Evolutionary conservation across 1,140 invertebrate species (phyloP), one percentile per base, ranked within the genome.

Genomic region (Coelopa frigida): DNA sequence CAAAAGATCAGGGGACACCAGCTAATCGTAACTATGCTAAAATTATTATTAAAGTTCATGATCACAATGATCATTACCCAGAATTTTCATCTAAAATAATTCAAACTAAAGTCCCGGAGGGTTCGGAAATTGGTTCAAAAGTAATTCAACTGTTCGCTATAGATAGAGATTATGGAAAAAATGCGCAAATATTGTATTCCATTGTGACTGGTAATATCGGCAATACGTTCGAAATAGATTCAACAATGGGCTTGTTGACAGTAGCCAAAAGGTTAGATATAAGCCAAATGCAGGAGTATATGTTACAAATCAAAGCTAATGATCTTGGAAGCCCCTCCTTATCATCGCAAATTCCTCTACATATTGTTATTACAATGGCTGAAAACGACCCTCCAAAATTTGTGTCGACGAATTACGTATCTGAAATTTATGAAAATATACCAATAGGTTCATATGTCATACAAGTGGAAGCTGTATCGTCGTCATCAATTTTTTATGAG

Each of bases 31-130:
- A 89, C 64, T 90, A 85, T 61, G 87, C 89, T 3, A 74, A 89
- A 53, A 83, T 94, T 0, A 71, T 82, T 21, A 80, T 95, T 33
- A 80, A 78, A 36, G 86, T 95, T 1, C 78, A 83, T 54, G 92
- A 94, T 71, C 82, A 89, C 52, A 95, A 95, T 70, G 92, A 95
- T 65, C 89, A 94, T 62, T 73, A 81, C 20, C 92, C 92, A 1
- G 81, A 84, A 59, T 93, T 93, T 57, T 81, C 83, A 38, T 77
- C 80, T 22, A 76, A 80, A 54, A 78, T 85, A 33, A 77, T 87
- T 10, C 79, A 86, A 60, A 84, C 81, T 18, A 84, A 84, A 63
- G 79, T 88, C 2, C 84, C 73, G 51, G 86, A 89, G 69, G 87
- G 82, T 3, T 80, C 86, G 5, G 75, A 80, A 1, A 65, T 87